Evolutionary conservation across 2,797 vertebrate genomes (phyloP), one percentile per base, ranked within the genome.

Genomic region (Girardinus metallicus): DNA sequence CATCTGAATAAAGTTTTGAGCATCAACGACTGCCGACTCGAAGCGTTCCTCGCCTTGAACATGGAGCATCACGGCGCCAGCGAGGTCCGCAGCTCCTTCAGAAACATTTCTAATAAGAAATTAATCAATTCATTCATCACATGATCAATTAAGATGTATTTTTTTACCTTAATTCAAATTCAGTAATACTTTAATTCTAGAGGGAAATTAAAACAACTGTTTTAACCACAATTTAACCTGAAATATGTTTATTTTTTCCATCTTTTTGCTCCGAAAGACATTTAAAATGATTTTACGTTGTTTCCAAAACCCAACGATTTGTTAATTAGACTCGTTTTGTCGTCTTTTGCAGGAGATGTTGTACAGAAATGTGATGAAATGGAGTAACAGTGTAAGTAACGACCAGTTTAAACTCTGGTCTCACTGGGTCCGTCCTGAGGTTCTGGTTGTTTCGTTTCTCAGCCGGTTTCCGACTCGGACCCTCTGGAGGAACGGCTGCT

Each of bases 281-380:
- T 60, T 31, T 60, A 1, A 34, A 18, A 34, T 34, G 16, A 3
- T 62, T 62, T 34, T 16, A 57, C 26, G 12, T 29, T 13, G 53
- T 29, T n/a, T n/a, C 11, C 53, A 57, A 29, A 29, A 57, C 1
- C 53, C 11, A 29, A 21, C 21, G 0, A 53, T 15, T 46, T 46
- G 12, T 15, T 15, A 57, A 0, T 57, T 57, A 46, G 12, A 36
- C 0, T 11, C 12, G 26, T 71, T 21, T 77, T 62, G 12, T 73
- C 18, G 7, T 60, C 31, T 51, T 66, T 66, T 26, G 26, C 55
- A 79, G 78, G 60, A 31, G 13, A 13, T 18, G 5, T 11, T 79
- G n/a, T 79, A 79, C 46, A 51, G 8, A 18, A 74, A 26, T n/a
- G 9, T 74, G 46, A 31, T 74, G 44, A 79, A 74, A 51, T 39